phyloP scores from a whole-genome alignment of 2,888 invertebrate genomes.

The Drosophila suboccidentalis region DNA sequence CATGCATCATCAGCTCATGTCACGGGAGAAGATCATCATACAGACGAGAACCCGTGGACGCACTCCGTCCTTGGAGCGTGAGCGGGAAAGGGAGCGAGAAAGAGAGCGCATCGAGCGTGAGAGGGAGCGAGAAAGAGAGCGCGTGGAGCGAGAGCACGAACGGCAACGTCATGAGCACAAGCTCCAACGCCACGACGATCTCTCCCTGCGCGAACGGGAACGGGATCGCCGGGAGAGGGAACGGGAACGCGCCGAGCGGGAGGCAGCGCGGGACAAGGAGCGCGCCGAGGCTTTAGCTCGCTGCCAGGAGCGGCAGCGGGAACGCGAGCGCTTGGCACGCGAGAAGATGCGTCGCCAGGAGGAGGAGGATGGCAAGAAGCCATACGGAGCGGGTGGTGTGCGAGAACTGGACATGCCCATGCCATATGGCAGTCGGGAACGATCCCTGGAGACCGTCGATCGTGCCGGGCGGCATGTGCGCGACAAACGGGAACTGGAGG shows the following conservation, averaged over 20 bases:
- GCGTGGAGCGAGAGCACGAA: conserved; percentile 71
- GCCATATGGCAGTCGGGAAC: conserved; percentile 83
- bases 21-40: conserved; percentile 84
- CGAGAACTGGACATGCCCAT: conserved; percentile 87
- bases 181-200: conserved; percentile 83
- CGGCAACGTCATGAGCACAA: conserved; percentile 78
- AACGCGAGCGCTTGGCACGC: conserved; percentile 86
- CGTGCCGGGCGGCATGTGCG: conserved; percentile 69
- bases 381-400: conserved; percentile 57
- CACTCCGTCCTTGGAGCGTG: conserved; percentile 82
- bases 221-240: conserved; percentile 88
- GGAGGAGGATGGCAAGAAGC: conserved; percentile 80
- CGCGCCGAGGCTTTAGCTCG: conserved; percentile 89
- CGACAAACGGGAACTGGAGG: conserved; percentile 77
- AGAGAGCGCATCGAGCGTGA: conserved; percentile 69
- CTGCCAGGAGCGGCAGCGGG: conserved; percentile 88
- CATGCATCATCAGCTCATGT: conserved; percentile 84
- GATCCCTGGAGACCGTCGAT: conserved; percentile 80
- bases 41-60: conserved; percentile 84
- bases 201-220: conserved; percentile 84
- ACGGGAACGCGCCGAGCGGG: conserved; percentile 86
- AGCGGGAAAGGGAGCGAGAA: conserved; percentile 69
- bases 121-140: conserved; percentile 54
- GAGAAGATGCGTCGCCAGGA: conserved; percentile 86
- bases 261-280: conserved; percentile 88